These are phyloP conservation scores for Balearica regulorum DNA, from an alignment of 2,797 vertebrate genomes.

Conservation along the genomic window DNA sequence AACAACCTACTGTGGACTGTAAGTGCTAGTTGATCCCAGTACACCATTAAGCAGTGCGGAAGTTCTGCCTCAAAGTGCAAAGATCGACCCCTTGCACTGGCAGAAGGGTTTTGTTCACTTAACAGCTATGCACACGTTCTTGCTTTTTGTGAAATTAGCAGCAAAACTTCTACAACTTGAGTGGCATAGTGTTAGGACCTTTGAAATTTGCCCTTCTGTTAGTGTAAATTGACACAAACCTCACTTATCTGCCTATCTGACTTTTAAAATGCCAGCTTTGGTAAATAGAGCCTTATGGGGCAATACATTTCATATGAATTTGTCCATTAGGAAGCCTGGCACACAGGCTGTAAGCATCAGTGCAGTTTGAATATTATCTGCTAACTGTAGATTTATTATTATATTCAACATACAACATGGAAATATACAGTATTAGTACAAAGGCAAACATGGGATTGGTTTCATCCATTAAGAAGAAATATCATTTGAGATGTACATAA, in stretches of 20 bases:
- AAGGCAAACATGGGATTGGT: neutral
- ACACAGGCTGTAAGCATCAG: neutral
- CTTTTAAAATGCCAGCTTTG: neutral
- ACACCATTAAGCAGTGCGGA: neutral
- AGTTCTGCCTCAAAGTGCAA: neutral
- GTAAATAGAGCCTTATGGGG: neutral
- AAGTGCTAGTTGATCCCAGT: neutral
- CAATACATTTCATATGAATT: neutral
- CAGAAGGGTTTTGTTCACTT: neutral
- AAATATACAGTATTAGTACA: neutral
- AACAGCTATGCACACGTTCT: neutral
- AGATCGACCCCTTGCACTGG: neutral
- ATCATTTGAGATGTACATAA: neutral
- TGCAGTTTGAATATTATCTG: neutral
- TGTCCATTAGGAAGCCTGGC: neutral
- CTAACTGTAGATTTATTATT: neutral
- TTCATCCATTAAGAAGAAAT: neutral
- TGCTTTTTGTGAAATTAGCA: neutral
- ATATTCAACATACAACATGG: neutral
- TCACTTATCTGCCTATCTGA: neutral
- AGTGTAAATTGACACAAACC: neutral
- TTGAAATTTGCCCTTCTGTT: neutral
- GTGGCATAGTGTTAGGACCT: neutral
- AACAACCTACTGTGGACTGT: neutral
- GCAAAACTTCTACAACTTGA: neutral